phyloP scores from a whole-genome alignment of 1,140 invertebrate genomes.

The Caenorhabditis brenneri region DNA sequence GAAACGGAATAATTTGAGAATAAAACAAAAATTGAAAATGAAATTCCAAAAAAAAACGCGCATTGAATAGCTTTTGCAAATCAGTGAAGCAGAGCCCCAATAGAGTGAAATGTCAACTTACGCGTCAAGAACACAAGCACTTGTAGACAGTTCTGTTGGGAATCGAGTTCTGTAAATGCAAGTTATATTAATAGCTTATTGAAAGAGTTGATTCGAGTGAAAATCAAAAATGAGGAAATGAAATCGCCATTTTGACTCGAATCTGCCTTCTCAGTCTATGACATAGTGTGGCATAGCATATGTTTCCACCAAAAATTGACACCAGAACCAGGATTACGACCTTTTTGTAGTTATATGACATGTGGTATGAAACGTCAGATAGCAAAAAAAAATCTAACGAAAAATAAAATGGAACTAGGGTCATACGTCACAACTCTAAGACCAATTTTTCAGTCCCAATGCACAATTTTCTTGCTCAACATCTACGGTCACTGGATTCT shows the following conservation, averaged over 20 bases:
- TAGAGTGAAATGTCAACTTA: too few relatives aligned
- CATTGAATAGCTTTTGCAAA: too few relatives aligned
- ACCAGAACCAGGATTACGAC: neutral
- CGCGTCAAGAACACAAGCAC: too few relatives aligned
- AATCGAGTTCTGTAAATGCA: too few relatives aligned
- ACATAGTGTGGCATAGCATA: neutral
- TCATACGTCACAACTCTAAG: neutral
- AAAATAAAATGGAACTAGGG: neutral
- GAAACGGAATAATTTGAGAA: neutral
- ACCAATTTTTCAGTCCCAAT: constrained; percentile 52
- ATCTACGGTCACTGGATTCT: constrained; percentile 57
- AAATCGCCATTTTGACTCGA: too few relatives aligned
- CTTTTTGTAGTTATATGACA: neutral
- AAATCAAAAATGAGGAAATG: too few relatives aligned
- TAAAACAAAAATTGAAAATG: neutral
- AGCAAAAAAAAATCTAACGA: neutral
- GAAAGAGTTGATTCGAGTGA: too few relatives aligned
- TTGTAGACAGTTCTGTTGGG: too few relatives aligned
- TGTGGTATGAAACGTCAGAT: neutral
- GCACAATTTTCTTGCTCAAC: constrained; percentile 54
- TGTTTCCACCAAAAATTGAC: neutral
- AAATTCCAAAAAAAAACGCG: neutral
- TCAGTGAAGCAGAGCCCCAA: too few relatives aligned
- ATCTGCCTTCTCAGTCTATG: neutral
- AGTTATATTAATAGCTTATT: too few relatives aligned